Evolutionary conservation across 2,797 vertebrate genomes (phyloP).

Genomic region (Sebastes diploproa): DNA sequence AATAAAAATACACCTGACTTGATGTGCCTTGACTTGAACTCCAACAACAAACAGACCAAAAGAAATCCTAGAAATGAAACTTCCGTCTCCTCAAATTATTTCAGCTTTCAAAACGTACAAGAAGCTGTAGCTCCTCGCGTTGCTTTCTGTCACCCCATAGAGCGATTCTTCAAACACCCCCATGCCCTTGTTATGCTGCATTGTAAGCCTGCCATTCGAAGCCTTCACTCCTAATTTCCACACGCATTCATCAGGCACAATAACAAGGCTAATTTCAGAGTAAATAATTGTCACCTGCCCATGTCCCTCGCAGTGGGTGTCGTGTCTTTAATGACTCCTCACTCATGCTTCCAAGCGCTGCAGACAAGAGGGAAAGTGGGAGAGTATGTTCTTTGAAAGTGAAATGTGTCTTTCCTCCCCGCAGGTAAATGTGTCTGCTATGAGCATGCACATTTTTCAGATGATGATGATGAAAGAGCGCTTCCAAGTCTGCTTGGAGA

Average conservation of each 20-base stretch:
- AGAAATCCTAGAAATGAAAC: constrained; percentile 27
- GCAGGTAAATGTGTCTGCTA: constrained; percentile 56
- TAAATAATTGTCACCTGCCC: constrained; percentile 72
- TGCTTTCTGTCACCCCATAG: constrained; percentile 26
- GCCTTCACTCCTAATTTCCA: constrained; percentile 64
- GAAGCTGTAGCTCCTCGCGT: constrained; percentile 7
- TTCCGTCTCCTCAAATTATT: constrained; percentile 12
- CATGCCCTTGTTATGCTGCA: constrained; percentile 24
- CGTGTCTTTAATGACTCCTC: constrained; percentile 46
- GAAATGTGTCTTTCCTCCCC: constrained; percentile 54
- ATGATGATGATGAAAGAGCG: constrained; percentile 78
- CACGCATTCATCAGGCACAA: constrained; percentile 60
- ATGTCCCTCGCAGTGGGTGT: constrained; percentile 22
- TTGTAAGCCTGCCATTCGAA: constrained; percentile 35
- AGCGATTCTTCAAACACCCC: constrained; percentile 40
- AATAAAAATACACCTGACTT: constrained; percentile 10
- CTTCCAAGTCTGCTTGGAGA: constrained; percentile 66
- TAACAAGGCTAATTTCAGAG: constrained; percentile 63
- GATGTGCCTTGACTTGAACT: constrained; percentile 26
- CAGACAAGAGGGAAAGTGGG: constrained; percentile 37
- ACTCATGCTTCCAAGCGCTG: constrained; percentile 43
- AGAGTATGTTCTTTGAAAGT: constrained; percentile 66
- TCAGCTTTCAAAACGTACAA: constrained; percentile 9
- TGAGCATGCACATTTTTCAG: constrained; percentile 66
- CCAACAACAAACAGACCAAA: constrained; percentile 18